Evolutionary conservation across 2,888 invertebrate species (phyloP).

Genomic region (Escarpia spicata): DNA sequence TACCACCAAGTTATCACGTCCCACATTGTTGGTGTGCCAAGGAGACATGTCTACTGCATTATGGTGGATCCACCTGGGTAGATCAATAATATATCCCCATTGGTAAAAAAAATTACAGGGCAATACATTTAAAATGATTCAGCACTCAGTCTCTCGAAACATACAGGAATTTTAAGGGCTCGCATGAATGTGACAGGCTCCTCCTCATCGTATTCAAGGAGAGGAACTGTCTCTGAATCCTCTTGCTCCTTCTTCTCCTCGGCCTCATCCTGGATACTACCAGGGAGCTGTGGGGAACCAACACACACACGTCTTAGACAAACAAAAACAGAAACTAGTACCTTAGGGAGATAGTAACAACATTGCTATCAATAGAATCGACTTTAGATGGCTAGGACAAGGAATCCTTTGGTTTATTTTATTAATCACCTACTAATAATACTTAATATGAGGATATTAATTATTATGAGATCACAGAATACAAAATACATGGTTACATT

Average conservation of each 20-base stretch:
- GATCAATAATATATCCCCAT: too few relatives aligned
- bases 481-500: neutral
- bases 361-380: too few relatives aligned
- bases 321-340: too few relatives aligned
- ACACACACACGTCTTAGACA: neutral
- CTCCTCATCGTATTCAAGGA: constrained; percentile 28
- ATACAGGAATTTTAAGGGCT: constrained; percentile 82
- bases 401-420: neutral
- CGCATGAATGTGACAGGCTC: constrained; percentile 75
- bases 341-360: too few relatives aligned
- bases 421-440: neutral
- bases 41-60: too few relatives aligned
- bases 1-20: too few relatives aligned
- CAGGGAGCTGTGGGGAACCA: neutral
- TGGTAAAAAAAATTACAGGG: too few relatives aligned
- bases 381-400: too few relatives aligned
- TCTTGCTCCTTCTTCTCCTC: neutral
- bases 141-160: constrained; percentile 45
- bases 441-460: neutral
- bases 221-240: neutral
- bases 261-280: neutral
- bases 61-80: too few relatives aligned
- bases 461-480: neutral
- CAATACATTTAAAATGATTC: neutral
- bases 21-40: too few relatives aligned